These are phyloP conservation scores for Drosophila putrida DNA, from an alignment of 2,888 invertebrate species.

Conservation along the genomic window DNA sequence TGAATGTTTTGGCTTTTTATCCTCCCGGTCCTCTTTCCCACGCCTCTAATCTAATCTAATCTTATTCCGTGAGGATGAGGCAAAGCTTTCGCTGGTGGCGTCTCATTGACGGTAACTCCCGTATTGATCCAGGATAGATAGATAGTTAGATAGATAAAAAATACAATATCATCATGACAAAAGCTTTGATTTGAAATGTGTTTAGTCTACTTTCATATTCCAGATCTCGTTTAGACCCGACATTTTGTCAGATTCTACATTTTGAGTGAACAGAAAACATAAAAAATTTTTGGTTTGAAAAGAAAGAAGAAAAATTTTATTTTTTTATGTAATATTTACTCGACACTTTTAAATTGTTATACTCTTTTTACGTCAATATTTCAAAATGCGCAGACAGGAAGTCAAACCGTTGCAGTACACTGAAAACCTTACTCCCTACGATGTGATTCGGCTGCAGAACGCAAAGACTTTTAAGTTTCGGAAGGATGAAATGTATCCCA, in stretches of 20 bases:
- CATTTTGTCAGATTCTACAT: constrained; percentile 3
- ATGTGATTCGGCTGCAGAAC: constrained; percentile 29
- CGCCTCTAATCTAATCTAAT: constrained; percentile 46
- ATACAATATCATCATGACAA: constrained; percentile 94
- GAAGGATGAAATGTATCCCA: constrained; percentile 28
- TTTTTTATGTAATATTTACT: background rate
- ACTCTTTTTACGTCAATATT: background rate
- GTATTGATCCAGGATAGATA: constrained; percentile 94
- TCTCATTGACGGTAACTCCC: constrained; percentile 86
- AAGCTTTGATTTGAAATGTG: too few species aligned
- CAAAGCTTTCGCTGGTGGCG: background rate
- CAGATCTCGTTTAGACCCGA: too few species aligned
- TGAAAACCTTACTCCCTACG: constrained; percentile 18
- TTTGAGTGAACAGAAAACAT: constrained; percentile 2
- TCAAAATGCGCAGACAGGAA: constrained; percentile 28
- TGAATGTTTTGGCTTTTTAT: background rate
- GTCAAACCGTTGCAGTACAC: background rate
- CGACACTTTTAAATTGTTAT: background rate
- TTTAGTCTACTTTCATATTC: background rate
- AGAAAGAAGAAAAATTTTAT: background rate
- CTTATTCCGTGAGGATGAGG: constrained; percentile 25
- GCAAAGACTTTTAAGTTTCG: constrained; percentile 13
- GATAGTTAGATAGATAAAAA: constrained; percentile 97
- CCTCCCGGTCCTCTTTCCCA: too few species aligned
- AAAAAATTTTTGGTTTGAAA: constrained; percentile 17